Percentiles rank a stretch among this genome's conserved stretches.
These are phyloP conservation scores for Panurus biarmicus DNA, from an alignment of 2,113 vertebrate genomes.

Conservation along the genomic window DNA sequence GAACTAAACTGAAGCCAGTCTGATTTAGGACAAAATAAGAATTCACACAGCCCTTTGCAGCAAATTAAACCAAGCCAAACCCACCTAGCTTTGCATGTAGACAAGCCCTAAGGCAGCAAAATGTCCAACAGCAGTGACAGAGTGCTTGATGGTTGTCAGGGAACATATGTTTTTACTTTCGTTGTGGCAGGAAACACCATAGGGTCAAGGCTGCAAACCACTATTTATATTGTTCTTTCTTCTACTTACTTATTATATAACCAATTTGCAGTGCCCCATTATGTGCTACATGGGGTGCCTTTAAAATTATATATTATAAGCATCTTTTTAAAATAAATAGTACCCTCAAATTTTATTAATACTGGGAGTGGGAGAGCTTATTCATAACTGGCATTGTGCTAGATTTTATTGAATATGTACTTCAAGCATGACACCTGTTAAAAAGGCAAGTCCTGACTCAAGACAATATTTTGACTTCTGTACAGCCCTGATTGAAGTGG, in stretches of 20 bases:
- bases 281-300: background rate
- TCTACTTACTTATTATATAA: slow-evolving; percentile 36
- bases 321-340: background rate
- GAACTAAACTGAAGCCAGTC: background rate
- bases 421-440: background rate
- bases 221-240: slow-evolving; percentile 47
- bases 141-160: slow-evolving; percentile 33
- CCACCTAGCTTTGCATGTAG: background rate
- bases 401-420: background rate
- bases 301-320: slow-evolving; percentile 7
- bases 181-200: slow-evolving; percentile 51
- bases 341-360: slow-evolving; percentile 5
- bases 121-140: slow-evolving; percentile 30
- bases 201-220: slow-evolving; percentile 46
- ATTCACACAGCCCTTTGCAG: background rate
- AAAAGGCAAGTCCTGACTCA: background rate
- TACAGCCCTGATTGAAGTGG: background rate
- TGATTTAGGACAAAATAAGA: slow-evolving; percentile 43
- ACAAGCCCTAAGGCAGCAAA: slow-evolving; percentile 23
- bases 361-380: background rate
- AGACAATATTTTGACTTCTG: background rate
- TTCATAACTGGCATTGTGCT: background rate
- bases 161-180: slow-evolving; percentile 58
- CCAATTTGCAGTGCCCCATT: background rate
- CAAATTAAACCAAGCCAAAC: slow-evolving; percentile 32